Percentiles rank a stretch among this genome's conserved stretches.
Conservation (phyloP, 2,888 invertebrate genomes). For the Microctonus hyperodae region DNA sequence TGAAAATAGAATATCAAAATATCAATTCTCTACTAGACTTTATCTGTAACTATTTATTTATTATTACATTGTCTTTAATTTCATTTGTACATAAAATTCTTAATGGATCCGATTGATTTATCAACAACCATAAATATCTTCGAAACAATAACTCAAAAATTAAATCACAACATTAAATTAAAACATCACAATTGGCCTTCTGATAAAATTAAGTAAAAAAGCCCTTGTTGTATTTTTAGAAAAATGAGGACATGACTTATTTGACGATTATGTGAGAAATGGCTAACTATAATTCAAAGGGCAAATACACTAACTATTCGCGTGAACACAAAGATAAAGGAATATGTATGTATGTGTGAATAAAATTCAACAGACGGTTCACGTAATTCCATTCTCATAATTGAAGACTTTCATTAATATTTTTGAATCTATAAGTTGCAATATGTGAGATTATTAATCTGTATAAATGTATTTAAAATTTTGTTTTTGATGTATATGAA, state of each 20-base stretch:
- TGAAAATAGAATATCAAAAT: not conserved
- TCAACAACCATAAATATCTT: not conserved
- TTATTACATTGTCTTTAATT: not conserved
- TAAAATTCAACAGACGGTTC: constrained; percentile 40
- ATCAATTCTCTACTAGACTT: not conserved
- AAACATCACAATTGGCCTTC: not conserved
- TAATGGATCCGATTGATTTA: not conserved
- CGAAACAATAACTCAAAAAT: not conserved
- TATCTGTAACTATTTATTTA: not conserved
- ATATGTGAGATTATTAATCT: not conserved
- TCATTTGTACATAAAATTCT: not conserved
- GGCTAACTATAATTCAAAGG: constrained; percentile 18
- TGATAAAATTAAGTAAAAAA: not conserved
- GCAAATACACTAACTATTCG: constrained; percentile 10
- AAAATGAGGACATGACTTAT: not conserved
- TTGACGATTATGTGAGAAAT: not conserved
- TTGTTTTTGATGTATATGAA: not conserved
- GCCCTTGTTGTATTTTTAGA: not conserved
- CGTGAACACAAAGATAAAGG: constrained; percentile 30
- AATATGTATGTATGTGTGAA: constrained; percentile 23
- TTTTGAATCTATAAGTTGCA: not conserved
- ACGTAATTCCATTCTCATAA: constrained; percentile 10
- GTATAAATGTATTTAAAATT: not conserved
- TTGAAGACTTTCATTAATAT: constrained; percentile 17
- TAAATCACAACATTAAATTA: not conserved